These are phyloP conservation scores for Gastracanthus pulcherrimus DNA, from an alignment of 2,888 invertebrate genomes.

Conservation along the genomic window DNA sequence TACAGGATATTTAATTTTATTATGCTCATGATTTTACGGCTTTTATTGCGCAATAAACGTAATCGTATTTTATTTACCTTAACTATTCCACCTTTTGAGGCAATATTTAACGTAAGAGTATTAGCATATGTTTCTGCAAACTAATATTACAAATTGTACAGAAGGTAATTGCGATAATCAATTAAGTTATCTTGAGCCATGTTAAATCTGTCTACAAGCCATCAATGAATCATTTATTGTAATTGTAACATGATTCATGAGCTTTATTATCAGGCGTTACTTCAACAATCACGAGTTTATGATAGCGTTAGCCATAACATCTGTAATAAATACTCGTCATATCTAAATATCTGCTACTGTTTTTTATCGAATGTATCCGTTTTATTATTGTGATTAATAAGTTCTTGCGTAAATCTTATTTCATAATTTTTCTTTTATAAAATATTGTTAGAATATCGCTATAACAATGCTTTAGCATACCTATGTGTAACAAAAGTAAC, in stretches of 20 bases:
- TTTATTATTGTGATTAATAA: no score
- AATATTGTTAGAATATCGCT: no score
- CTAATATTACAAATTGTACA: neutral
- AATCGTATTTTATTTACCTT: neutral
- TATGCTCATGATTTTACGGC: no score
- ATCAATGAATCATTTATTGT: neutral
- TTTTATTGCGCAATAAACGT: no score
- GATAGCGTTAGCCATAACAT: no score
- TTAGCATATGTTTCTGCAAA: neutral
- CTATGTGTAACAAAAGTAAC: no score
- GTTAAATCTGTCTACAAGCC: neutral
- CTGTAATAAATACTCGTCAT: no score
- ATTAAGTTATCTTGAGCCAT: neutral
- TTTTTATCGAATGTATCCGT: neutral
- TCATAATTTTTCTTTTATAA: no score
- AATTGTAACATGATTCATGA: neutral
- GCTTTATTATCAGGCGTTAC: neutral
- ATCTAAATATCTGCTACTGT: neutral
- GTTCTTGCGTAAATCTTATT: no score
- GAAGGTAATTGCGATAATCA: neutral
- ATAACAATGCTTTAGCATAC: no score
- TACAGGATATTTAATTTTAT: no score
- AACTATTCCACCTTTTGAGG: neutral
- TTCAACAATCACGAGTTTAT: neutral
- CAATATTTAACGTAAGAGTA: neutral